A percentile compares a stretch with the other conserved stretches of the same genome.
phyloP scores from a whole-genome alignment of 35 echinoderm and acorn worm genomes.

The Heliocidaris tuberculata region DNA sequence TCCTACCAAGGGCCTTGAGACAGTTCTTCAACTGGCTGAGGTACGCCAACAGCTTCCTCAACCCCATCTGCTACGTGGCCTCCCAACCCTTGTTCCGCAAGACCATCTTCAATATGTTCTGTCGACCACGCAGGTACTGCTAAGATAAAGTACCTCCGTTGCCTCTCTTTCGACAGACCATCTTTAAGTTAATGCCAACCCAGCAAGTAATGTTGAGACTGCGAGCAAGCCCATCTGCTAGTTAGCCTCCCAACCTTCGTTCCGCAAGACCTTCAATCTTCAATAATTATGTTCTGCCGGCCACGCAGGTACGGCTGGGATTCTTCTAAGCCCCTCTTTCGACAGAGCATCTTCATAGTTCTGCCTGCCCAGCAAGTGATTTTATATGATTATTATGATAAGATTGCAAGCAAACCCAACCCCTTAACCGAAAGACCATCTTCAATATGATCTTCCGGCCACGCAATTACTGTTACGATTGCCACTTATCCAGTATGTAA shows the following conservation, averaged over 20 bases:
- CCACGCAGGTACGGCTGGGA: not conserved
- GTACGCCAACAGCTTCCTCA: conserved; percentile 44
- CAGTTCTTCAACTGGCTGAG: conserved; percentile 26
- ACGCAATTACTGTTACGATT: not conserved
- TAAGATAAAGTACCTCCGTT: not conserved
- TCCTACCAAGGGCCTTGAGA: not conserved
- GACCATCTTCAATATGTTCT: conserved; percentile 23
- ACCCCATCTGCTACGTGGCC: conserved; percentile 31
- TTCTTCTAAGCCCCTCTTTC: not conserved
- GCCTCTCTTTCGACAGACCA: not conserved
- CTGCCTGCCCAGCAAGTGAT: too few relatives aligned
- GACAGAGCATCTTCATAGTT: too few relatives aligned
- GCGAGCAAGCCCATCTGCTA: too few relatives aligned
- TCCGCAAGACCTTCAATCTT: not conserved
- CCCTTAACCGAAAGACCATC: not conserved
- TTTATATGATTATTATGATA: too few relatives aligned
- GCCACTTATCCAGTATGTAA: not conserved
- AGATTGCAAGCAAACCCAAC: too few relatives aligned
- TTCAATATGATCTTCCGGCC: not conserved
- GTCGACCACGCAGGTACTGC: not conserved
- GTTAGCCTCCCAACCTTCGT: too few relatives aligned
- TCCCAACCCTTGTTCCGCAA: conserved; percentile 19
- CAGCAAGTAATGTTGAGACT: too few relatives aligned
- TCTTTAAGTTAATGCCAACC: too few relatives aligned
- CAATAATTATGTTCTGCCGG: not conserved